Evolutionary conservation across 2,888 invertebrate species (phyloP), one percentile per base, ranked within the genome.

Genomic region (Euzophera pinguis): DNA sequence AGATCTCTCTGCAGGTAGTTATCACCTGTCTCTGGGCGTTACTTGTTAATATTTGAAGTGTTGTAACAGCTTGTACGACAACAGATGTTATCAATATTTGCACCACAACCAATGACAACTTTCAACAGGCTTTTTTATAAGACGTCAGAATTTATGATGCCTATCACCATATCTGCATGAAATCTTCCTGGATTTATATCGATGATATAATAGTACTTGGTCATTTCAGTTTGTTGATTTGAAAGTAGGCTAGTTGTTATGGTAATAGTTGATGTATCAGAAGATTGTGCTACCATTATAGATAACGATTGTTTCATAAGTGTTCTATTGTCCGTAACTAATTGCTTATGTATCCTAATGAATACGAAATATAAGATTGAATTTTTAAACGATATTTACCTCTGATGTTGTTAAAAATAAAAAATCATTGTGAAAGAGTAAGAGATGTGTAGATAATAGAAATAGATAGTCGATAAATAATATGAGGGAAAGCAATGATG

Each of bases 181-280:
- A 16, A 45, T 45, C 45, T 45, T 32, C 45, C 45, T 45, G 45
- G 45, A 45, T 45, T 34, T 32, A n/a, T 45, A 32, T 45, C 32
- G 32, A 16, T 45, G 45, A 45, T 45, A 45, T 45, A 45, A 45
- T 45, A 16, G 32, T 34, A 9, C 9, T 34, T 45, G 45, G 13
- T 14, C 27, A 32, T 32, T 32, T 32, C 10, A 14, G 27, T 43
- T 29, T 34, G 16, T 45, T 45, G 9, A 39, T 16, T 39, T 39
- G 45, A 45, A 45, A 34, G 45, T 45, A 45, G 45, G 45, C 16
- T 45, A 5, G 45, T 16, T 34, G 45, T 45, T 45, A 45, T 45
- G 16, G 45, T 45, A 45, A 45, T 34, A 45, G 45, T 45, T 43
- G 43, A 27, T 43, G 10, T 13, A 13, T 29, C 43, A 43, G 10